Evolutionary conservation across 2,797 vertebrate species (phyloP).

Genomic region (Hephaestus fuliginosus): DNA sequence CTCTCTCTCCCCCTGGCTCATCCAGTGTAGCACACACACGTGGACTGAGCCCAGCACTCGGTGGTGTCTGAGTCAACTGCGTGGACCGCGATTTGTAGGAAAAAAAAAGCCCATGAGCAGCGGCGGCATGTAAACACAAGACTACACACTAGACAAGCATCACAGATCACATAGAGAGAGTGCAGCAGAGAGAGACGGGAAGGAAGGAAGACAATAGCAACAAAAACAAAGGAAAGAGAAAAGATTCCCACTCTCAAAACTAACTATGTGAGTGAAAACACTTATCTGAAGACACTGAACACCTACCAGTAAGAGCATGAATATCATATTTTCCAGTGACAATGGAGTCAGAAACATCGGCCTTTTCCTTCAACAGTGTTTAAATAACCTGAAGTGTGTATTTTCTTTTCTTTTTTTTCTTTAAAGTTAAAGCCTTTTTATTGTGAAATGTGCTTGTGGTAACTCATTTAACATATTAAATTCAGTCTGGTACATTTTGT

Average conservation of each 20-base stretch:
- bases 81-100: conserved; percentile 38
- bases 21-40: conserved; percentile 15
- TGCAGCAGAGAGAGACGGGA: background rate
- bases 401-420: too few species aligned
- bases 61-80: conserved; percentile 57
- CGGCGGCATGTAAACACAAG: conserved; percentile 46
- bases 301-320: too few species aligned
- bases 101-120: conserved; percentile 36
- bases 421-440: too few species aligned
- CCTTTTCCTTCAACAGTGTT: background rate
- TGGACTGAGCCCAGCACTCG: conserved; percentile 32
- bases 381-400: background rate
- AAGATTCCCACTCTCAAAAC: background rate
- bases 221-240: background rate
- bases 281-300: too few species aligned
- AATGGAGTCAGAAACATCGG: background rate
- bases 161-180: background rate
- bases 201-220: background rate
- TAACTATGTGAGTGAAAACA: background rate
- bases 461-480: background rate
- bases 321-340: background rate
- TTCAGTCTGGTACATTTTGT: background rate
- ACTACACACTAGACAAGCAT: conserved; percentile 10
- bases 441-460: background rate
- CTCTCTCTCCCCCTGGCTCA: conserved; percentile 22